Evolutionary conservation across 2,888 invertebrate species (phyloP).

Genomic region (Rhagonycha lutea): DNA sequence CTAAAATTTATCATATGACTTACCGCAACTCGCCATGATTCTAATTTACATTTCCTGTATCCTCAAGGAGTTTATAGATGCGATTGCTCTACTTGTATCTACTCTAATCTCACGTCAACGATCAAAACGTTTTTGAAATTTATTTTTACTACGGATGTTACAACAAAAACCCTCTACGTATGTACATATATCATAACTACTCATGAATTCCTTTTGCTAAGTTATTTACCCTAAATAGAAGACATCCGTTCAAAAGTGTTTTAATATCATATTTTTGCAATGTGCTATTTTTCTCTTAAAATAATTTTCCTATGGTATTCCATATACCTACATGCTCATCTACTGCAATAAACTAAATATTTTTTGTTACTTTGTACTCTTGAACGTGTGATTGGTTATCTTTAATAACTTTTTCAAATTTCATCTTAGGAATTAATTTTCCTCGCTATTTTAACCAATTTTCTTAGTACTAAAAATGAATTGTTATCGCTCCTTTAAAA

Average conservation of each 20-base stretch:
- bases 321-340: neutral
- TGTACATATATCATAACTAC: neutral
- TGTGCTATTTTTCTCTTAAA: neutral
- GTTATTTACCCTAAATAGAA: neutral
- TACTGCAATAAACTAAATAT: no score
- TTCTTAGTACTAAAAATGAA: neutral
- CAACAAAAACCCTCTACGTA: neutral
- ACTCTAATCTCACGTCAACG: neutral
- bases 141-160: neutral
- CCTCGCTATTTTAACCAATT: neutral
- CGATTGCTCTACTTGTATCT: neutral
- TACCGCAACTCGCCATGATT: neutral
- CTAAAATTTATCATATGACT: neutral
- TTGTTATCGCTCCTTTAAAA: neutral
- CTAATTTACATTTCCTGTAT: neutral
- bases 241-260: neutral
- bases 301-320: neutral
- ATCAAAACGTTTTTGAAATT: neutral
- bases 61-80: neutral
- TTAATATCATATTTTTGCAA: neutral
- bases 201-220: neutral
- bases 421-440: neutral
- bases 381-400: no score
- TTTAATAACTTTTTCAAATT: neutral
- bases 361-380: no score